Base-by-base conservation (phyloP, 2,797 vertebrate genomes). In the Bradypodion ventrale region DNA sequence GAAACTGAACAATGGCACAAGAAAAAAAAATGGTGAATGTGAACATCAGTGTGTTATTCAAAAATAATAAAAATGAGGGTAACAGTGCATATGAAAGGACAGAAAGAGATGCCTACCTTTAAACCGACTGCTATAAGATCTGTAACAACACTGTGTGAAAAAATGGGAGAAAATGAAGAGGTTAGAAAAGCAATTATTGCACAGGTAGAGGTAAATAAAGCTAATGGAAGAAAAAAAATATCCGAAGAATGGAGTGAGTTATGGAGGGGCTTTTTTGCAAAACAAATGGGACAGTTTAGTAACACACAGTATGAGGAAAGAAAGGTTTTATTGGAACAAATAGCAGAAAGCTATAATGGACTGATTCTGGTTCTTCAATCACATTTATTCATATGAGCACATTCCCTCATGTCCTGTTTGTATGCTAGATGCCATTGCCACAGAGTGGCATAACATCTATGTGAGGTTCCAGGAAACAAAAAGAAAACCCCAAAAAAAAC, bases 51-150 rank as follows among this genome's bases (percentile, higher is more conserved):
- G 90, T 1, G 9, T 40, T 83, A 93, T 87, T 60, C n/a, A 85
- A 63, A 70, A 88, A 16, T 86, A 92, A 89, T 16, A 75, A 90
- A 74, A 37, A 81, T 90, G 79, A 23, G n/a, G 76, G 56, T 63
- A 92, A 82, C 91, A 90, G 72, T 76, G n/a, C n/a, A 69, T 90
- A 87, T 83, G 75, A 91, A 94, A 92, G 87, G 90, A 89, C 80
- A 91, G 75, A 93, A 94, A 93, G 87, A 93, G 79, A 92, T 83
- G 94, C 91, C 87, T 94, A 93, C 86, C 90, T 95, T 95, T 91
- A 96, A 94, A 95, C 82, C 87, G 88, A 94, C 90, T 89, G 87
- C 82, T 95, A 92, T 92, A 92, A 95, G 87, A 93, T 92, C 90
- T 92, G 87, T 93, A 94, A 93, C 88, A 95, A 93, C 82, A 93